These are phyloP conservation scores for Tribolium freemani DNA, from an alignment of 2,888 invertebrate genomes.

Conservation along the genomic window DNA sequence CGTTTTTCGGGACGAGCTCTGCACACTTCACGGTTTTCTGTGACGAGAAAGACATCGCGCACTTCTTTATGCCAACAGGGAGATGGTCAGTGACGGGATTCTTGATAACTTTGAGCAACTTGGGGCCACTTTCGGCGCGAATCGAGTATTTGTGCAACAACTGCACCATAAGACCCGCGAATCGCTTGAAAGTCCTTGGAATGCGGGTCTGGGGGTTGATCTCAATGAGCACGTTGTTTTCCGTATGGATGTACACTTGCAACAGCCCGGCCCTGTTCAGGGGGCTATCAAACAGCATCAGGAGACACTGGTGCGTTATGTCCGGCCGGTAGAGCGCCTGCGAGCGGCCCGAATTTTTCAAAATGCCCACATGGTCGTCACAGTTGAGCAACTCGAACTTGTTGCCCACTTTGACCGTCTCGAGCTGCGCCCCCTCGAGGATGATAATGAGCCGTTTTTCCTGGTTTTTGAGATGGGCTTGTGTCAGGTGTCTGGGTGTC, in stretches of 20 bases:
- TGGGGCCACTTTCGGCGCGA: conserved; percentile 90
- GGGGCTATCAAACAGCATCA: conserved; percentile 98
- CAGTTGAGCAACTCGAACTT: conserved; percentile 93
- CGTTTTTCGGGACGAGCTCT: conserved; percentile 83
- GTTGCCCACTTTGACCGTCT: conserved; percentile 93
- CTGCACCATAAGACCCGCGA: conserved; percentile 98
- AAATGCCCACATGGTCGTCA: conserved; percentile 89
- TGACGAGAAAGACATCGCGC: conserved; percentile 91
- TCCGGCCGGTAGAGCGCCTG: conserved; percentile 94
- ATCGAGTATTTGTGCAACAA: conserved; percentile 95
- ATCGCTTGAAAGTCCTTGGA: conserved; percentile 96
- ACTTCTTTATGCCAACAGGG: conserved; percentile 93
- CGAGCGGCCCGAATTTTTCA: conserved; percentile 89
- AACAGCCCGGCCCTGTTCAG: conserved; percentile 94
- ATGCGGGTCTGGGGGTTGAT: conserved; percentile 97
- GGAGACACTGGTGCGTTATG: conserved; percentile 96
- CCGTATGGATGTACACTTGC: conserved; percentile 95
- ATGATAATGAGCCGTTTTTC: conserved; percentile 94
- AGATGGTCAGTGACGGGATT: conserved; percentile 96
- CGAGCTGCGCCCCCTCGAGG: conserved; percentile 93
- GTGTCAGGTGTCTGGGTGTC: conserved; percentile 81
- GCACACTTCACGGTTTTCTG: conserved; percentile 78
- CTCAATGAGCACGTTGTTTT: conserved; percentile 93
- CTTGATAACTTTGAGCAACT: conserved; percentile 94
- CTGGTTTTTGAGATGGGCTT: conserved; percentile 84